These are phyloP conservation scores for Anarhynchus alexandrinus DNA, from an alignment of 2,113 vertebrate genomes.

Conservation along the genomic window DNA sequence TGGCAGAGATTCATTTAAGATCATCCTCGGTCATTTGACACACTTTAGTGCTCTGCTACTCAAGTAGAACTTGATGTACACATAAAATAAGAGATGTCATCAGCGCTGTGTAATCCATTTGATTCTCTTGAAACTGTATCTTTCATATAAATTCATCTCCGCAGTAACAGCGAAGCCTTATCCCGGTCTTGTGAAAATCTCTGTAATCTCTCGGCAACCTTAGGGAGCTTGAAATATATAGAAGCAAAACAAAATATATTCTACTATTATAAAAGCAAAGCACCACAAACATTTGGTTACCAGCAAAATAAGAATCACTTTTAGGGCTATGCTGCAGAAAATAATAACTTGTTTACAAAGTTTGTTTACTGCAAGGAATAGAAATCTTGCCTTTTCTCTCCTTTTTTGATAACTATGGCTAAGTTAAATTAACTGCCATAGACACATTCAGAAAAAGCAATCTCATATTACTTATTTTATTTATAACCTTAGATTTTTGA, in stretches of 20 bases:
- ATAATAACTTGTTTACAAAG: slow-evolving; percentile 31
- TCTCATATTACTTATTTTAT: not conserved
- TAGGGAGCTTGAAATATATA: not conserved
- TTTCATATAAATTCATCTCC: slow-evolving; percentile 30
- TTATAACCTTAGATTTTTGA: not conserved
- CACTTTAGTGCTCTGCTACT: slow-evolving; percentile 21
- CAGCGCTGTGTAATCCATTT: slow-evolving; percentile 33
- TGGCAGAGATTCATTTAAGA: slow-evolving; percentile 26
- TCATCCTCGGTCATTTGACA: slow-evolving; percentile 48
- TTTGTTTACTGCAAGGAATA: slow-evolving; percentile 18
- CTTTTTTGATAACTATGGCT: not conserved
- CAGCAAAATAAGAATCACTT: slow-evolving; percentile 6
- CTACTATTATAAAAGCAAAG: not conserved
- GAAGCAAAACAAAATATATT: slow-evolving; percentile 22
- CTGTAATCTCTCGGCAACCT: slow-evolving; percentile 14
- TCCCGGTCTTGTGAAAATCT: slow-evolving; percentile 34
- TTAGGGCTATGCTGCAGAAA: not conserved
- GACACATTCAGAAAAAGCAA: not conserved
- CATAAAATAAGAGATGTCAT: slow-evolving; percentile 47
- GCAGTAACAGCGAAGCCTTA: not conserved
- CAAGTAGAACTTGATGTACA: slow-evolving; percentile 25
- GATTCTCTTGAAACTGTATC: not conserved
- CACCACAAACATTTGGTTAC: not conserved
- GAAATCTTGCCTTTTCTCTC: slow-evolving; percentile 1
- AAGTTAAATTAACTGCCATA: slow-evolving; percentile 11